Percentiles rank a stretch among this genome's conserved stretches.
phyloP scores from a whole-genome alignment of 2,113 vertebrate genomes.

The Sceloporus tristichus region DNA sequence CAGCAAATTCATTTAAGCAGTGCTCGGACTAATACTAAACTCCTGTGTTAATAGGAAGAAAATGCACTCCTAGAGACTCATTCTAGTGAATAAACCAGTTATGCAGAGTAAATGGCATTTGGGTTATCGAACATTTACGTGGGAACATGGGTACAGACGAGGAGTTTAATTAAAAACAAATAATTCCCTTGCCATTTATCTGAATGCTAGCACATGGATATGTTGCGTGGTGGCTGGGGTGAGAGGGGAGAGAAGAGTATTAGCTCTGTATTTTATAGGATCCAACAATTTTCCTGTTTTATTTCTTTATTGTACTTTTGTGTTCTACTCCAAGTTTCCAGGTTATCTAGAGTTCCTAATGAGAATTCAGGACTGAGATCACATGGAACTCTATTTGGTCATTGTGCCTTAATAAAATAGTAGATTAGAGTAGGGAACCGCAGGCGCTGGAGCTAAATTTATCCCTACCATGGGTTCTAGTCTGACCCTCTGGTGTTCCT shows the following conservation, averaged over 20 bases:
- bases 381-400: too few relatives aligned
- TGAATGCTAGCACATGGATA: conserved; percentile 17
- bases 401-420: too few relatives aligned
- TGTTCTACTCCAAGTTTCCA: not conserved
- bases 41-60: conserved; percentile 49
- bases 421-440: too few relatives aligned
- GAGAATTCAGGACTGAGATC: not conserved
- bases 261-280: not conserved
- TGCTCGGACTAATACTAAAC: conserved; percentile 54
- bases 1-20: conserved; percentile 58
- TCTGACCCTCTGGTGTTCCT: too few relatives aligned
- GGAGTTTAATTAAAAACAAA: conserved; percentile 66
- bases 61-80: conserved; percentile 56
- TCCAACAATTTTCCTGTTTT: not conserved
- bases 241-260: not conserved
- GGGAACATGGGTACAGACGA: conserved; percentile 47
- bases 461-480: too few relatives aligned
- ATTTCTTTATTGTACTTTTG: not conserved
- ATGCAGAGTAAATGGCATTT: conserved; percentile 47
- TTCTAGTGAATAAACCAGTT: conserved; percentile 63
- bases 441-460: too few relatives aligned
- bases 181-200: conserved; percentile 44
- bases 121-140: conserved; percentile 52
- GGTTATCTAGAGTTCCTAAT: not conserved
- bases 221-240: not conserved